A percentile compares a stretch with the other conserved stretches of the same genome.
Evolutionary conservation across 2,113 vertebrate genomes (phyloP).

Genomic region (Gymnarchus niloticus): DNA sequence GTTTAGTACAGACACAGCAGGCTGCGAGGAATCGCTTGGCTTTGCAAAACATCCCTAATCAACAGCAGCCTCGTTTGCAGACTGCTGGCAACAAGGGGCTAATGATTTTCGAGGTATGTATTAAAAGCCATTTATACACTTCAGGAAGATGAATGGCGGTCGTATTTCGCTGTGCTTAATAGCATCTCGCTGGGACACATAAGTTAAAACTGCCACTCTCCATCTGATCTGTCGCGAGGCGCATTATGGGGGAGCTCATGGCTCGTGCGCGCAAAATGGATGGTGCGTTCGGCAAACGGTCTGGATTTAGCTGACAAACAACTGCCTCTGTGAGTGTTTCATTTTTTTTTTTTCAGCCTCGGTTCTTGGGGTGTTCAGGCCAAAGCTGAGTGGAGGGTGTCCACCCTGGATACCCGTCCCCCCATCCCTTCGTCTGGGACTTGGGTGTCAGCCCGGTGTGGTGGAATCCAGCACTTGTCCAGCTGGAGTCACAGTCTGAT

Average conservation of each 20-base stretch:
- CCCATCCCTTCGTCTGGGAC: not conserved
- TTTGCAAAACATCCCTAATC: slow-evolving; percentile 24
- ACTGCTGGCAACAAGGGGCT: slow-evolving; percentile 25
- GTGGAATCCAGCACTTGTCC: too few species aligned
- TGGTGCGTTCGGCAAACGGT: slow-evolving; percentile 38
- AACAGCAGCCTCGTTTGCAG: slow-evolving; percentile 26
- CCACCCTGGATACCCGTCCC: too few species aligned
- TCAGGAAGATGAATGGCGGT: slow-evolving; percentile 27
- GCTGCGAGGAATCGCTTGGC: not conserved
- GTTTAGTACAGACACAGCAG: not conserved
- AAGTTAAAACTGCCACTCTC: slow-evolving; percentile 39
- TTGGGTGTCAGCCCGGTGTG: not conserved
- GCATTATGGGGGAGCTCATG: slow-evolving; percentile 23
- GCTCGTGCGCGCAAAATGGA: not conserved
- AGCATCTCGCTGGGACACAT: slow-evolving; percentile 34
- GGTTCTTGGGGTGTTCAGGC: not conserved
- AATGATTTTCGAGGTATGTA: slow-evolving; percentile 38
- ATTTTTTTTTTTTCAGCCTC: not conserved
- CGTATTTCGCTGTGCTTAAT: slow-evolving; percentile 34
- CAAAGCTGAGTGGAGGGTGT: not conserved
- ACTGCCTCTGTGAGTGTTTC: not conserved
- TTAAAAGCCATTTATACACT: slow-evolving; percentile 40
- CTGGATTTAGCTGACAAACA: slow-evolving; percentile 35
- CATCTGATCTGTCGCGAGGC: slow-evolving; percentile 41
- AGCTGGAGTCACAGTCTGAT: not conserved